Conservation (phyloP, 92 coral and sea anemone genomes). For the Montipora capitata region DNA sequence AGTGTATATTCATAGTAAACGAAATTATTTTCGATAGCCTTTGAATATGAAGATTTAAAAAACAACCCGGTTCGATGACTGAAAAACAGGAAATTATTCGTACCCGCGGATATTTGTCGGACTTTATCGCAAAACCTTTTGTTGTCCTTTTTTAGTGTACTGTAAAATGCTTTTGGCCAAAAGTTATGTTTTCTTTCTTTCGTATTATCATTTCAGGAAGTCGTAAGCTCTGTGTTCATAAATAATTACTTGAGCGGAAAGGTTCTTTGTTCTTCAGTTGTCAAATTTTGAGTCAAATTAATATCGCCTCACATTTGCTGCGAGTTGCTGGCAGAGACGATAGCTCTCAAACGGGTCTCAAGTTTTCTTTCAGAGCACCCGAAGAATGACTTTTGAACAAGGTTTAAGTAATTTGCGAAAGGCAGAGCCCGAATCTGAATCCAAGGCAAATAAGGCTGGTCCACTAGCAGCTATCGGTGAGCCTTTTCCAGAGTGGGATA, state of each 20-base stretch:
- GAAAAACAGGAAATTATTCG: background rate
- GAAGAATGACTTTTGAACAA: slow-evolving; percentile 5
- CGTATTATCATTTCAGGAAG: background rate
- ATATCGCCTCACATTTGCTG: background rate
- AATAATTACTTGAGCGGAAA: slow-evolving; percentile 22
- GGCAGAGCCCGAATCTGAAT: slow-evolving; percentile 11
- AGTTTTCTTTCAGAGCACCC: background rate
- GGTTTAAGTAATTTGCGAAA: background rate
- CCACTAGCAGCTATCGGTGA: slow-evolving; percentile 21
- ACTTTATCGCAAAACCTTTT: slow-evolving; percentile 9
- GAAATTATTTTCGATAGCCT: too few species aligned
- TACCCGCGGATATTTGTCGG: background rate
- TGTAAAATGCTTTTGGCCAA: background rate
- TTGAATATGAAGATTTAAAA: too few species aligned
- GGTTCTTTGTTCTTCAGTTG: background rate
- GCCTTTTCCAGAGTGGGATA: slow-evolving; percentile 52
- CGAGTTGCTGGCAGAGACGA: background rate
- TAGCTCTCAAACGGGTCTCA: background rate
- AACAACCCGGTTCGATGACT: background rate
- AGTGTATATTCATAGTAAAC: too few species aligned
- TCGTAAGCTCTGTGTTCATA: background rate
- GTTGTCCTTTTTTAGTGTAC: background rate
- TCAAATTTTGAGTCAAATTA: background rate
- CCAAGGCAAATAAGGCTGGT: background rate
- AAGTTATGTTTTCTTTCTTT: background rate